These are phyloP conservation scores for Sphaerophoria taeniata DNA, from an alignment of 2,888 invertebrate species.

Conservation along the genomic window DNA sequence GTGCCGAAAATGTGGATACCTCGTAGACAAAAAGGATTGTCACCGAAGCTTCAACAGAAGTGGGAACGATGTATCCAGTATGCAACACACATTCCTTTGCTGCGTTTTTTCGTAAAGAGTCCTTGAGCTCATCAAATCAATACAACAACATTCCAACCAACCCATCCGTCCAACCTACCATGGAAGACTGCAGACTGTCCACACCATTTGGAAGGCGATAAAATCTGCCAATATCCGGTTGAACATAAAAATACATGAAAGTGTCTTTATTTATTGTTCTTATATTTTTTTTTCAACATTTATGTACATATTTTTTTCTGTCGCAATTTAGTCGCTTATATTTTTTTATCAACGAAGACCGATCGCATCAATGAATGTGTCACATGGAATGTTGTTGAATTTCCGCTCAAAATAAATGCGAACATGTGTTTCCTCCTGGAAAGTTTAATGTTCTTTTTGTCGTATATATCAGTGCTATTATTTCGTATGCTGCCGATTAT, in stretches of 20 bases:
- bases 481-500: conserved; percentile 30
- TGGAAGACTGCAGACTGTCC: too few species aligned
- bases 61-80: too few species aligned
- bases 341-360: conserved; percentile 58
- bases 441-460: conserved; percentile 58
- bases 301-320: conserved; percentile 2
- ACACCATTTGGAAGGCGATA: conserved; percentile 44
- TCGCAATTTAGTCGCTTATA: conserved; percentile 17
- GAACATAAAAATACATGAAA: conserved; percentile 50
- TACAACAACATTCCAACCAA: conserved; percentile 24
- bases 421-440: conserved; percentile 67
- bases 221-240: conserved; percentile 69
- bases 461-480: conserved; percentile 19
- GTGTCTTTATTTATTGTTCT: conserved; percentile 38
- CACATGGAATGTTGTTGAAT: conserved; percentile 64
- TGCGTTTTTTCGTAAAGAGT: neutral
- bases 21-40: too few species aligned
- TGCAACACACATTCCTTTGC: too few species aligned
- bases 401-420: conserved; percentile 67
- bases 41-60: too few species aligned
- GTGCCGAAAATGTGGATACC: too few species aligned
- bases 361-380: conserved; percentile 68
- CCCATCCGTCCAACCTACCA: too few species aligned
- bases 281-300: conserved; percentile 15
- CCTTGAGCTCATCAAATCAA: conserved; percentile 20